These are phyloP conservation scores for Apodemia duryi DNA, from an alignment of 2,888 invertebrate species.

Conservation along the genomic window DNA sequence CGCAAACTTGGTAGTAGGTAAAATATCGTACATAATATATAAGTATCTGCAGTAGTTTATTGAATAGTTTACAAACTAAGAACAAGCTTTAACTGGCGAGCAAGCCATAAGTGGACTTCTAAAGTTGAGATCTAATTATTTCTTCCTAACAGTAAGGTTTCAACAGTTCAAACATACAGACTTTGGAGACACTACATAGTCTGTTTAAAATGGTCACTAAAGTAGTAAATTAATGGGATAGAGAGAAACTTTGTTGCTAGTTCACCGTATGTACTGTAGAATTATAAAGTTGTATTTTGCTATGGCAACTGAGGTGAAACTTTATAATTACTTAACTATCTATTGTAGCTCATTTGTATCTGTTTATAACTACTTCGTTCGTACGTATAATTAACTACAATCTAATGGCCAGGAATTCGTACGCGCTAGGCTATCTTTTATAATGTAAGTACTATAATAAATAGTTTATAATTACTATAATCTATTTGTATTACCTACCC, in stretches of 20 bases:
- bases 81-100: neutral
- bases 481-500: too few species aligned
- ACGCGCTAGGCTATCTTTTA: too few species aligned
- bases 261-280: neutral
- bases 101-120: neutral
- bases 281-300: conserved; percentile 10
- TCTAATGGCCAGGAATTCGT: too few species aligned
- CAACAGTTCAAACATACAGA: conserved; percentile 11
- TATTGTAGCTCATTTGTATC: conserved; percentile 8
- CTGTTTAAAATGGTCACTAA: conserved; percentile 10
- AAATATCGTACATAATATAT: too few species aligned
- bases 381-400: neutral
- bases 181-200: conserved; percentile 6
- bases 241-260: neutral
- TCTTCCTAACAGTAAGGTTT: conserved; percentile 9
- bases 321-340: conserved; percentile 8
- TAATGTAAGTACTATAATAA: too few species aligned
- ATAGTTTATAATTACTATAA: too few species aligned
- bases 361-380: neutral
- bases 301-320: neutral
- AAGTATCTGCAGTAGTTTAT: too few species aligned
- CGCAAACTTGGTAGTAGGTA: too few species aligned
- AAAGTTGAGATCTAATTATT: conserved; percentile 4
- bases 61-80: too few species aligned
- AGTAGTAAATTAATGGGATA: conserved; percentile 10